Evolutionary conservation across 2,113 vertebrate genomes (phyloP), one percentile per base, ranked within the genome.

Genomic region (Psophia crepitans): DNA sequence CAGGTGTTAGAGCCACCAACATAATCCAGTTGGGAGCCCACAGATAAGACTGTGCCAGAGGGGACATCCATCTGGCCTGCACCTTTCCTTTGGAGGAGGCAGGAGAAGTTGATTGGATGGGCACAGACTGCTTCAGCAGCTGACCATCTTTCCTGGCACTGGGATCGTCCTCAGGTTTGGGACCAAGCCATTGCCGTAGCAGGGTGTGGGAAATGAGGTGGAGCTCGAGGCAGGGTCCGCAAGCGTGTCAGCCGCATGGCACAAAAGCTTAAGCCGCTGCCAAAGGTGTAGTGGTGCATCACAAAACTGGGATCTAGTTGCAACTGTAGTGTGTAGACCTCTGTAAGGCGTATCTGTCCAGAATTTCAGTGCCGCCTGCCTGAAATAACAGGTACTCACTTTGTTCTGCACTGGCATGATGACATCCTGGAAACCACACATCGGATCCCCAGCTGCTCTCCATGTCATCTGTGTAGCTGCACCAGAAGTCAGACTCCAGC

Each of bases 1-100:
- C 13, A 0, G 7, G 12, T 20, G 4, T 64, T 48, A 63, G 46
- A 90, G 14, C 27, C 1, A 4, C 18, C 27, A n/a, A 2, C 13
- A 1, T 37, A 65, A 57, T 44, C 35, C 35, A 44, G 71, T 13
- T n/a, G 58, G 56, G 56, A 87, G 46, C 18, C 35, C 1, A 0
- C 4, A 49, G 37, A 37, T 8, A 0, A 2, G 69, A 3, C 41
- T 44, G 35, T 84, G 33, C 39, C 35, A 19, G 32, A 37, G 65
- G 53, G 73, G 22, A 39, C 49, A 7, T 2, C 61, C 68, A 35
- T 68, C 63, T 86, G 83, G 30, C 28, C 77, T 83, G 66, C 65
- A 68, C 35, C 61, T 73, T 85, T 48, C 43, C 60, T 60, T 46
- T 44, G 51, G 48, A 76, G 61, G 15, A 64, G 23, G 32, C 24